These are phyloP conservation scores for Microcebus murinus DNA, from an alignment of 2,113 vertebrate species.

Conservation along the genomic window DNA sequence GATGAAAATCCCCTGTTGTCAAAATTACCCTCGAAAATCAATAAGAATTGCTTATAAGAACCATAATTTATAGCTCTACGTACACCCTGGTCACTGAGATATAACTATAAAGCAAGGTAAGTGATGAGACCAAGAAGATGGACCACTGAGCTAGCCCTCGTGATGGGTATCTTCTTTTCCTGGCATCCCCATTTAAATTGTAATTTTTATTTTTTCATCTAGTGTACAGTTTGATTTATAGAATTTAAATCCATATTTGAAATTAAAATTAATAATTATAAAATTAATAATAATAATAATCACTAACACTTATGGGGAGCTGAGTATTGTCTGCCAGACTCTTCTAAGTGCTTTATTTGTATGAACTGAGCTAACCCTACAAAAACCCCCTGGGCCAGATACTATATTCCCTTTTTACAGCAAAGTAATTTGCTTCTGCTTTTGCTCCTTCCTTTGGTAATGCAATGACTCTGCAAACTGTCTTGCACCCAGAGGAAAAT, in stretches of 20 bases:
- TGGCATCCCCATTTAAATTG: not conserved
- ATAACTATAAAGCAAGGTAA: not conserved
- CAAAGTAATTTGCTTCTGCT: not conserved
- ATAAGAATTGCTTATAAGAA: not conserved
- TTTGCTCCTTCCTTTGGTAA: not conserved
- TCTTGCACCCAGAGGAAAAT: not conserved
- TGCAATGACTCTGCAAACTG: not conserved
- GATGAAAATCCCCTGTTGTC: not conserved
- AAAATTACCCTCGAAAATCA: not conserved
- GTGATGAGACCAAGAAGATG: not conserved
- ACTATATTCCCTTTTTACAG: not conserved
- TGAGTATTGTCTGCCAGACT: not conserved
- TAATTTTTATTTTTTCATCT: slow-evolving; percentile 2
- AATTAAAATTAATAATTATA: not conserved
- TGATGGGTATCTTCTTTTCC: not conserved
- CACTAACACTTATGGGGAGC: not conserved
- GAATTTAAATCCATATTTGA: not conserved
- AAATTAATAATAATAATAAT: not conserved
- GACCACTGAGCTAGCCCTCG: not conserved
- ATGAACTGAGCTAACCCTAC: not conserved
- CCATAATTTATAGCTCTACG: not conserved
- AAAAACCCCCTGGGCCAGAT: not conserved
- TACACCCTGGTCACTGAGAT: not conserved
- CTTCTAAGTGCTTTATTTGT: not conserved
- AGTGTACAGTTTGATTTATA: not conserved